Percentiles rank a stretch among this genome's conserved stretches.
Conservation (phyloP, 2,888 invertebrate genomes). For the Nemapogon koenigi region DNA sequence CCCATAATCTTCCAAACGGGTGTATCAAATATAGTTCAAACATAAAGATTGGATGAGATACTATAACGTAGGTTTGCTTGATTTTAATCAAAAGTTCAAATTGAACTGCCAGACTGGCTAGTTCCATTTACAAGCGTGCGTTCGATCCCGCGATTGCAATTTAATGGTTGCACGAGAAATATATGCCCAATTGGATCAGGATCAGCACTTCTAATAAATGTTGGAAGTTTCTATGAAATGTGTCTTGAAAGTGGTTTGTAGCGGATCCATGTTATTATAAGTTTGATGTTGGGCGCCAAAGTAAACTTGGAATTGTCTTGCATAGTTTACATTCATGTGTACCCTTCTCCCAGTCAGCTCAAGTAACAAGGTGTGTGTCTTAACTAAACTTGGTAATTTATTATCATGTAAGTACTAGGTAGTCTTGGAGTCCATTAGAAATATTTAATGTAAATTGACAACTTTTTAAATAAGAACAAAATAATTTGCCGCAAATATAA, state of each 20-base stretch:
- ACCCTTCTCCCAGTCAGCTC: not conserved
- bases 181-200: constrained; percentile 49
- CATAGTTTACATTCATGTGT: constrained; percentile 16
- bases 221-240: constrained; percentile 33
- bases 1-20: too few species aligned
- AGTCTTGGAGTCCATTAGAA: too few species aligned
- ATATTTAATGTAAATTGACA: too few species aligned
- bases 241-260: too few species aligned
- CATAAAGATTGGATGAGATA: too few species aligned
- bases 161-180: constrained; percentile 45
- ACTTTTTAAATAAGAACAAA: too few species aligned
- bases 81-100: constrained; percentile 65
- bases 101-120: constrained; percentile 34
- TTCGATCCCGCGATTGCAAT: constrained; percentile 33
- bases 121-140: constrained; percentile 18
- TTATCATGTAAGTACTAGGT: too few species aligned
- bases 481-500: too few species aligned
- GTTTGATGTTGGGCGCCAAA: constrained; percentile 26
- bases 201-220: constrained; percentile 49
- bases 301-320: constrained; percentile 20
- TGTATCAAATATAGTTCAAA: too few species aligned
- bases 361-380: not conserved
- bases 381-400: not conserved
- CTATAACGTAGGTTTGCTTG: constrained; percentile 61
- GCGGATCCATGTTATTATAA: constrained; percentile 45